Base-by-base conservation (phyloP, 2,113 vertebrate genomes). In the Antidorcas marsupialis region DNA sequence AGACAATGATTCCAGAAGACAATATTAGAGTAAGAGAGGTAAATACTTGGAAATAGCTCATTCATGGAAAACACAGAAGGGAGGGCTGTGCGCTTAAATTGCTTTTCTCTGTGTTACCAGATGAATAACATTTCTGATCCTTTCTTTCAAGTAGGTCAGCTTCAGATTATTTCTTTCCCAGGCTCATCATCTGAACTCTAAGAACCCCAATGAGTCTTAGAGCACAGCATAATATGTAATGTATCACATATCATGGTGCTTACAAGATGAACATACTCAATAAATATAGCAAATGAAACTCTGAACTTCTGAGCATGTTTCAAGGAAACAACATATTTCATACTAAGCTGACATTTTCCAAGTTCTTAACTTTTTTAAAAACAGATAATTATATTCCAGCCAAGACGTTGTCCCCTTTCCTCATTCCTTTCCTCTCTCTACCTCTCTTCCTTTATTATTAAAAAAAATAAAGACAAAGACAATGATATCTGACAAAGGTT, bases 271-370 rank as follows among this genome's bases (percentile, higher is more conserved):
- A 74, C 57, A 53, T 27, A 89, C 96, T 95, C n/a, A 95, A 47
- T 39, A 97, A 0, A 5, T 45, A 95, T 39, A 97, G 90, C 39
- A 96, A 96, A 93, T 28, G 2, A 94, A 94, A 93, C 76, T 93
- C n/a, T 95, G 0, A 98, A 95, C 94, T 98, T 98, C 50, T 55
- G 59, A 96, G 30, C 4, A 93, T 82, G 67, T 94, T 98, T 93
- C 81, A 93, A 97, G 90, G 50, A 98, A 78, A 92, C 5, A 97
- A 1, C 62, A 79, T 97, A 94, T 91, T 98, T 97, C 87, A 97
- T 43, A 94, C 45, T 81, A 98, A 95, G 36, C 2, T 3, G 0
- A 98, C 25, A 92, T 2, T 53, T 98, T 93, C 74, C 82, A 97
- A 96, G 55, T 97, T 59, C 95, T 57, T 79, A 98, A 97, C 52